A percentile compares a stretch with the other conserved stretches of the same genome.
These are phyloP conservation scores for Amorpha juglandis DNA, from an alignment of 2,888 invertebrate species.

Conservation along the genomic window DNA sequence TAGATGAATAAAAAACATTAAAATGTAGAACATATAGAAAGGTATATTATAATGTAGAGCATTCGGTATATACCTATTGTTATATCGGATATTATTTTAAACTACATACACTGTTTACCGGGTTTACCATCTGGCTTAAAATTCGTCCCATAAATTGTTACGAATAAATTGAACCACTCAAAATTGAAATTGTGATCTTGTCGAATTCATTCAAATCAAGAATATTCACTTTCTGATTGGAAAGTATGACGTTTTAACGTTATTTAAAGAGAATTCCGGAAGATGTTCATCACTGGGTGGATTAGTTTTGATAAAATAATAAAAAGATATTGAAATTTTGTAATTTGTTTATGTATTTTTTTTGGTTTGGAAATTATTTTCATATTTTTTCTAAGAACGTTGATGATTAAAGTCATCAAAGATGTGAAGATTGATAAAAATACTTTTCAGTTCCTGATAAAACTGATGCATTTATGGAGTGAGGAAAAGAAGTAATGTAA, in stretches of 20 bases:
- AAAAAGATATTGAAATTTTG: not conserved
- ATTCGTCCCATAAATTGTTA: not conserved
- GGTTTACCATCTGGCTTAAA: not conserved
- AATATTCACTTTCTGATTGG: conserved; percentile 32
- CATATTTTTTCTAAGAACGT: too few species aligned
- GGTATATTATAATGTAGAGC: not conserved
- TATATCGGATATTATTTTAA: too few species aligned
- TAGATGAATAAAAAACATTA: too few species aligned
- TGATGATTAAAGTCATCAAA: too few species aligned
- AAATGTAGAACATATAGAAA: not conserved
- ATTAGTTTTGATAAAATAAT: not conserved
- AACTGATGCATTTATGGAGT: too few species aligned
- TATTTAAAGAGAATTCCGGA: conserved; percentile 12
- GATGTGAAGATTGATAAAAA: too few species aligned
- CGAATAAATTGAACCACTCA: not conserved
- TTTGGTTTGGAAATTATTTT: not conserved
- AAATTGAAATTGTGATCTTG: conserved; percentile 20
- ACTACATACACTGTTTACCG: not conserved
- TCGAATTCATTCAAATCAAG: conserved; percentile 25
- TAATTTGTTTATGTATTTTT: not conserved
- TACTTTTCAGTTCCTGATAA: too few species aligned
- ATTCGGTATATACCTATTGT: too few species aligned
- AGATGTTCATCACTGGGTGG: not conserved
- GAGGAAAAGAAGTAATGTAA: too few species aligned
- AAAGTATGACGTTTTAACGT: conserved; percentile 28